Evolutionary conservation across 2,888 invertebrate genomes (phyloP), one percentile per base, ranked within the genome.

Genomic region (Drosophila imparisetae): DNA sequence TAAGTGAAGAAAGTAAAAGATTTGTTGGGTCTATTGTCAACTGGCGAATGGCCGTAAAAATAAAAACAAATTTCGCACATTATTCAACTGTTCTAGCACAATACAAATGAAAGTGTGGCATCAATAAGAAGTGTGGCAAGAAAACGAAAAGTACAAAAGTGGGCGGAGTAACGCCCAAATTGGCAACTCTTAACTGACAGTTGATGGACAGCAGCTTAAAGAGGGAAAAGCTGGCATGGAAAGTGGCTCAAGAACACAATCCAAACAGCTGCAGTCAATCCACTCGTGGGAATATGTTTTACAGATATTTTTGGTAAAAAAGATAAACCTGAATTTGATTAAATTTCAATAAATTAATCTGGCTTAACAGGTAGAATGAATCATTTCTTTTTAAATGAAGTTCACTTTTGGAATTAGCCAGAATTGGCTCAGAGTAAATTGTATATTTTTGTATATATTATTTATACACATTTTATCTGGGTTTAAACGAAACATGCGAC

Each of bases 1-100:
- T 58, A 59, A 66, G 58, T 59, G 71, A 86, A 83, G 86, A 86
- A 88, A 88, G 88, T 87, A 50, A 42, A 66, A 71, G 76, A 86
- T 86, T 86, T 83, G 75, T 78, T 66, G 48, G 57, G 21, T 60
- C 66, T 55, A 81, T 72, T 79, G 76, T 78, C 82, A 72, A 66
- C 50, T 49, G 57, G 55, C 58, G 64, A 72, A 76, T 64, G 62
- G 64, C 36, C 54, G 57, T 68, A 75, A 57, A 65, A 63, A 66
- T 80, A 67, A 77, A 64, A 64, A 58, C 71, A 72, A 83, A 78
- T 73, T 76, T 83, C 74, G 59, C 83, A 77, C 81, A 77, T 83
- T 83, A 77, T 80, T 80, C 71, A 81, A 83, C 81, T 69, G 83
- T 81, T 74, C 75, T 73, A 52, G 55, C 42, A 77, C 61, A 77